Evolutionary conservation across 2,888 invertebrate species (phyloP).

Genomic region (Aradus depressus): DNA sequence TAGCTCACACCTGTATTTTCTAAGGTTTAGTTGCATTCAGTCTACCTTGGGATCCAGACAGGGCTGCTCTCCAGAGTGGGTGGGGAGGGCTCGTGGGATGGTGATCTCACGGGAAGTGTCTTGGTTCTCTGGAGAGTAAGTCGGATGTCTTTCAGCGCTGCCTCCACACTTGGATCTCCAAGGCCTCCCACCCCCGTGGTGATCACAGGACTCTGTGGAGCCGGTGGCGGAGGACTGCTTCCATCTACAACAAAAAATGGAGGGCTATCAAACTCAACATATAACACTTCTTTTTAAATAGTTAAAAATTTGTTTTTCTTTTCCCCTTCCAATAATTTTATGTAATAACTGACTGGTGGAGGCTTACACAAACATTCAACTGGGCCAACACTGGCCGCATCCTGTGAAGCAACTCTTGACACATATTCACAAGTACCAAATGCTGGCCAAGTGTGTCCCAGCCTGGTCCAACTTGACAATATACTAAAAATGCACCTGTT

Average conservation of each 20-base stretch:
- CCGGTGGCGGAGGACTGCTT: conserved; percentile 54
- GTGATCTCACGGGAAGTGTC: conserved; percentile 46
- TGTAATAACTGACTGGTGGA: too few relatives aligned
- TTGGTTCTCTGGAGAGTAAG: conserved; percentile 64
- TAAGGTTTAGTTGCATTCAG: background rate
- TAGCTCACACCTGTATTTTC: conserved; percentile 21
- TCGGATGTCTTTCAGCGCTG: conserved; percentile 73
- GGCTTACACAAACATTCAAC: too few relatives aligned
- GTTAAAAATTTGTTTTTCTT: too few relatives aligned
- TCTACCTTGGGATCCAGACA: conserved; percentile 57
- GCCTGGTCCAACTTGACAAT: too few relatives aligned
- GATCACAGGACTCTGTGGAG: conserved; percentile 57
- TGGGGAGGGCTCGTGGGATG: conserved; percentile 36
- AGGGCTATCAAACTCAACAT: background rate
- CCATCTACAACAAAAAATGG: conserved; percentile 19
- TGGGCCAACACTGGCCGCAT: too few relatives aligned
- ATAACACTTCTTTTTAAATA: background rate
- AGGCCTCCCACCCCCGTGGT: conserved; percentile 17
- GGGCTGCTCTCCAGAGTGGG: conserved; percentile 43
- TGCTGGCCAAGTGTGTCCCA: too few relatives aligned
- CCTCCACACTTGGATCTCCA: conserved; percentile 39
- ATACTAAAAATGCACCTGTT: too few relatives aligned
- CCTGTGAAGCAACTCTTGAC: too few relatives aligned
- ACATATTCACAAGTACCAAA: too few relatives aligned
- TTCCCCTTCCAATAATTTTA: too few relatives aligned